phyloP scores from a whole-genome alignment of 2,888 invertebrate species.

The Cylindroiulus punctatus region DNA sequence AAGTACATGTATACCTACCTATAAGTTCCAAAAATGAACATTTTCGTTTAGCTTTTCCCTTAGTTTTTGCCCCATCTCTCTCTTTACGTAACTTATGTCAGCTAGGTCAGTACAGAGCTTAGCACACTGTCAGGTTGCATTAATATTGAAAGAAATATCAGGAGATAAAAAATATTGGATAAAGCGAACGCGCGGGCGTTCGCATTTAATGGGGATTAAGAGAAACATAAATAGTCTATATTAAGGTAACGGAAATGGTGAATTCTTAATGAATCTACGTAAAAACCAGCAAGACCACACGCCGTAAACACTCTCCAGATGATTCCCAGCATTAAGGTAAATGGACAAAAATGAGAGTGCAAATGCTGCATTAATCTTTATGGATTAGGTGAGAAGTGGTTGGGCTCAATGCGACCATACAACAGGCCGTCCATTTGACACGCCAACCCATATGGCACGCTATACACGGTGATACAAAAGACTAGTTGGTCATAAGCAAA shows the following conservation, averaged over 20 bases:
- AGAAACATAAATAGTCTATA: conserved; percentile 19
- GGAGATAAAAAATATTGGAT: conserved; percentile 33
- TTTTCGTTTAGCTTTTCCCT: not conserved
- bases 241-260: not conserved
- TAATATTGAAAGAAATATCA: conserved; percentile 33
- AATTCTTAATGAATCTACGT: not conserved
- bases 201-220: conserved; percentile 31
- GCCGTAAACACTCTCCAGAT: not conserved
- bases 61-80: not conserved
- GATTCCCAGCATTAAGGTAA: conserved; percentile 19
- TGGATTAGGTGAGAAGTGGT: conserved; percentile 28
- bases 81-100: not conserved
- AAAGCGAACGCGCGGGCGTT: not conserved
- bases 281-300: not conserved
- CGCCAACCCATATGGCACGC: not conserved
- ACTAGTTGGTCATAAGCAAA: too few relatives aligned
- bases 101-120: not conserved
- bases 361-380: conserved; percentile 23
- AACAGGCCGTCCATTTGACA: not conserved
- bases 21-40: not conserved
- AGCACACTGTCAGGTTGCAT: conserved; percentile 12
- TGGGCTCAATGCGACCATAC: not conserved
- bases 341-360: conserved; percentile 19
- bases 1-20: too few relatives aligned
- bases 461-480: not conserved